Evolutionary conservation across 2,888 invertebrate genomes (phyloP), one percentile per base, ranked within the genome.

Genomic region (Plagiodera versicolora): DNA sequence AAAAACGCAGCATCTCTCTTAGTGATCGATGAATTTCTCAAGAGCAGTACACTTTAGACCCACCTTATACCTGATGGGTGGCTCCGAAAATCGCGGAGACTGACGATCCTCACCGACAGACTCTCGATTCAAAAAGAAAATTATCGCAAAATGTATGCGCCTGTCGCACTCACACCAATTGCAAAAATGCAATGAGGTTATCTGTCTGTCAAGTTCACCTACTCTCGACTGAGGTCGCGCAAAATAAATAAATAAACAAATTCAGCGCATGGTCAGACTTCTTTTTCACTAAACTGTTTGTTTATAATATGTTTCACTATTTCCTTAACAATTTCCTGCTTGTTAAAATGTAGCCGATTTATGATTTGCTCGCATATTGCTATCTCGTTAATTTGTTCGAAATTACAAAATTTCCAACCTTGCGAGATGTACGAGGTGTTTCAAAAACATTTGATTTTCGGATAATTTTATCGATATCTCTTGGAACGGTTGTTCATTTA

Each of bases 121-220:
- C 20, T 53, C 17, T 53, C 45, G 53, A 19, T 45, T 53, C 53
- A 44, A 53, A 53, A 53, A 53, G 44, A 44, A 24, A 53, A 39
- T 53, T 19, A 19, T 11, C 20, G 16, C n/a, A 39, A 53, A 16
- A 24, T 44, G 44, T 17, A 24, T 53, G 18, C 24, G 28, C 53
- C 52, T 52, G 19, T 52, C 19, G 20, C 19, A 8, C 19, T 30
- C 18, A 35, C 30, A 0, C 20, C 11, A 16, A 20, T 16, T 53
- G 53, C 20, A 53, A 53, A 53, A 53, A 53, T 53, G 53, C 53
- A 53, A 24, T 53, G 44, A 53, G 53, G 53, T 53, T 53, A 53
- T 53, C 53, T 53, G 20, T 24, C 16, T 39, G 53, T 53, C 53
- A 53, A 53, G 53, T 53, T 53, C 53, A 53, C 53, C 53, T 53